Conservation (phyloP, 2,888 invertebrate genomes). For the Cybosia mesomella region DNA sequence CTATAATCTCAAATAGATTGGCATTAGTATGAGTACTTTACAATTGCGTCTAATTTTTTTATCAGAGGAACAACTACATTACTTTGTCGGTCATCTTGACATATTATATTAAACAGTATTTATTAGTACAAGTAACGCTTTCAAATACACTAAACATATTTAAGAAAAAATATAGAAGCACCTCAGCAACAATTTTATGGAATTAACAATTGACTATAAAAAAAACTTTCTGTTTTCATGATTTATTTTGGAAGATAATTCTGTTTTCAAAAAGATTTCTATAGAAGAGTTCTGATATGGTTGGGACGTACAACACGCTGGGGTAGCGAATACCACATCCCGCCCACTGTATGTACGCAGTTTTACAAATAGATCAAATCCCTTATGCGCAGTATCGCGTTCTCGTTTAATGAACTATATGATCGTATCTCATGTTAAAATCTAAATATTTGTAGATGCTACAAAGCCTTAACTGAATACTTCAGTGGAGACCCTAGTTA, state of each 20-base stretch:
- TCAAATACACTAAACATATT: constrained; percentile 2
- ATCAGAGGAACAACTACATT: neutral
- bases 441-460: constrained; percentile 33
- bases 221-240: neutral
- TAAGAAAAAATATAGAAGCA: constrained; percentile 4
- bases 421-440: constrained; percentile 28
- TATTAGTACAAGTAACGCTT: neutral
- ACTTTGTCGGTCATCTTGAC: neutral
- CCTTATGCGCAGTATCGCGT: constrained; percentile 28
- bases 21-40: neutral
- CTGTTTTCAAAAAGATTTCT: neutral
- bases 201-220: constrained; percentile 1
- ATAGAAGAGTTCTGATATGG: neutral
- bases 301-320: neutral
- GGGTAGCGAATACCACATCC: neutral
- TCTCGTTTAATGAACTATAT: constrained; percentile 29
- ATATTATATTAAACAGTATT: constrained; percentile 1
- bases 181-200: constrained; percentile 22
- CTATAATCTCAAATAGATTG: constrained; percentile 2
- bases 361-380: constrained; percentile 20
- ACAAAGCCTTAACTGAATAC: constrained; percentile 36
- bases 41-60: constrained; percentile 3
- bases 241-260: neutral
- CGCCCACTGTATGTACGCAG: constrained; percentile 1
- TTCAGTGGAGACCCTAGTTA: constrained; percentile 7